These are phyloP conservation scores for Notolepis coatsorum DNA, from an alignment of 2,797 vertebrate species.

Conservation along the genomic window DNA sequence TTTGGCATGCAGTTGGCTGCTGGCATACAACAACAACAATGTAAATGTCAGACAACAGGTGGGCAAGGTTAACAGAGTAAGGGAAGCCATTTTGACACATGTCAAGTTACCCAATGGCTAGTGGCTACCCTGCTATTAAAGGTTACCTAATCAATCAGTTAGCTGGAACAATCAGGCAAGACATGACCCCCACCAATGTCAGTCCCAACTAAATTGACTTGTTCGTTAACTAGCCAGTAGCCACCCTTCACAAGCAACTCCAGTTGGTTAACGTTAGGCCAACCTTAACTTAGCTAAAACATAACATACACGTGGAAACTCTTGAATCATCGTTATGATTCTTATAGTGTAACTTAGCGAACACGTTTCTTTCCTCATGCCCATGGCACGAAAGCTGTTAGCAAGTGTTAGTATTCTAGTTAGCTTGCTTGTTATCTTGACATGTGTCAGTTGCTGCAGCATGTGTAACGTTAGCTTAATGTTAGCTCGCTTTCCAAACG, in stretches of 20 bases:
- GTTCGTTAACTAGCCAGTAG: not conserved
- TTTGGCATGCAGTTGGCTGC: too few species aligned
- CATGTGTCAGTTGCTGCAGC: conserved; percentile 52
- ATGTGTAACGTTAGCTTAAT: conserved; percentile 29
- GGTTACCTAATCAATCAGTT: conserved; percentile 12
- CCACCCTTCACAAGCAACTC: not conserved
- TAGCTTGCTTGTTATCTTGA: too few species aligned
- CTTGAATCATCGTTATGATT: too few species aligned
- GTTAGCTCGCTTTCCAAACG: conserved; percentile 42
- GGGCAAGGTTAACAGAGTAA: conserved; percentile 55
- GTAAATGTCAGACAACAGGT: conserved; percentile 17
- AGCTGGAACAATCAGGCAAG: conserved; percentile 36
- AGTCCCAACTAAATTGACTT: too few species aligned
- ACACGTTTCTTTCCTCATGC: too few species aligned
- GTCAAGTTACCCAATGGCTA: not conserved
- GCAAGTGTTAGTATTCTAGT: too few species aligned
- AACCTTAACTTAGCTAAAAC: too few species aligned
- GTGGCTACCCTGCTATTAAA: conserved; percentile 7
- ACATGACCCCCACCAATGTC: conserved; percentile 1
- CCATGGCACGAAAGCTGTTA: too few species aligned
- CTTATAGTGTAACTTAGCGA: too few species aligned
- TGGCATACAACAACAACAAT: not conserved
- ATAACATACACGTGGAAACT: too few species aligned
- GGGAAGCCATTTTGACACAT: conserved; percentile 63
- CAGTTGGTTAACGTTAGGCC: not conserved